phyloP scores from a whole-genome alignment of 2,113 vertebrate genomes.

The Meleagris gallopavo region DNA sequence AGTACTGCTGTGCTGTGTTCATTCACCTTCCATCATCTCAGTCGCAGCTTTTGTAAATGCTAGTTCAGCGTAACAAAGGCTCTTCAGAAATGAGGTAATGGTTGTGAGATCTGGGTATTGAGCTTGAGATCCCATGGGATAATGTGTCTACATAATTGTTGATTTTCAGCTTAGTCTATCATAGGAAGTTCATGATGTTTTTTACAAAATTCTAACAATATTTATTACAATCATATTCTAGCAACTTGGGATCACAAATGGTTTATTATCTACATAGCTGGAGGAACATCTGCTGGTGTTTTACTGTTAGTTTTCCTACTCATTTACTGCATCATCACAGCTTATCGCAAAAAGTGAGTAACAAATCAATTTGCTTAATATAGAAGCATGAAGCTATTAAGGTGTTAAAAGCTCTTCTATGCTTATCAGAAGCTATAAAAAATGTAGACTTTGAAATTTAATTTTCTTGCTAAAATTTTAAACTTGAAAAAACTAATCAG shows the following conservation, averaged over 20 bases:
- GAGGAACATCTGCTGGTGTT: constrained; percentile 3
- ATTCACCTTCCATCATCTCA: background rate
- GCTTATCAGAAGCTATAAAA: background rate
- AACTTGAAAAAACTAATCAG: background rate
- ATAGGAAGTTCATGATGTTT: background rate
- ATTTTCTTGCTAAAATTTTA: background rate
- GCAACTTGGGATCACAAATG: background rate
- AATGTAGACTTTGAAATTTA: background rate
- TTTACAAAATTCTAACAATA: background rate
- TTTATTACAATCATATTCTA: constrained; percentile 5
- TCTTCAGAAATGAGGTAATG: background rate
- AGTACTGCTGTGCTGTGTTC: background rate
- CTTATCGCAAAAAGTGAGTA: background rate
- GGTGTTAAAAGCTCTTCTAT: background rate
- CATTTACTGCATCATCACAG: background rate
- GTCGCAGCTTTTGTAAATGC: background rate
- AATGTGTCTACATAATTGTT: background rate
- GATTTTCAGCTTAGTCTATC: background rate
- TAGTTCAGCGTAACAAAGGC: background rate
- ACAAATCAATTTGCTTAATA: background rate
- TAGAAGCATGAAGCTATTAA: background rate
- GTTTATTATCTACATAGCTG: background rate
- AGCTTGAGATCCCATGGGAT: background rate
- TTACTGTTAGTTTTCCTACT: background rate
- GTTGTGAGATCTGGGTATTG: background rate